phyloP scores from a whole-genome alignment of 1,140 invertebrate species.

The Neocloeon triangulifer region DNA sequence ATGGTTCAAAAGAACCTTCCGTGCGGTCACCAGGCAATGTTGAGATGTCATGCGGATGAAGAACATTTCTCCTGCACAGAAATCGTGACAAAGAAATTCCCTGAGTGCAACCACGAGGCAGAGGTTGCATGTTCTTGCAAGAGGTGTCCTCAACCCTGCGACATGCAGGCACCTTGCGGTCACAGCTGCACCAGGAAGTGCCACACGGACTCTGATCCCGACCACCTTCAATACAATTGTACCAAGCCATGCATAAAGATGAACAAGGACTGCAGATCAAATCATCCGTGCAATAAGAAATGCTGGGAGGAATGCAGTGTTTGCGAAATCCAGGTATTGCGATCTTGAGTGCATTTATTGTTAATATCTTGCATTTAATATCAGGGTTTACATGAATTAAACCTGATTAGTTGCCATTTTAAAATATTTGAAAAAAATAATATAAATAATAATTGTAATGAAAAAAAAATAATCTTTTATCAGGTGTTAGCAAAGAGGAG shows the following conservation, averaged over 20 bases:
- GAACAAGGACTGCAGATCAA: not conserved
- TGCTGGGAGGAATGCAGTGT: constrained; percentile 1
- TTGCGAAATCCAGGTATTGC: not conserved
- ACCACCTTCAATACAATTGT: constrained; percentile 1
- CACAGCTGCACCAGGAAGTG: constrained; percentile 1
- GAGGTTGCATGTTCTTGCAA: constrained; percentile 17
- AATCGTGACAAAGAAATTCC: constrained; percentile 16
- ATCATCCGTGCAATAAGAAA: not conserved
- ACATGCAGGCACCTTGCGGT: constrained; percentile 1
- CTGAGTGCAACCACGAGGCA: constrained; percentile 19
- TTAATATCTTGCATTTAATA: no score
- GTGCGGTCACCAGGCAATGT: constrained; percentile 20
- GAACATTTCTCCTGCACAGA: constrained; percentile 21
- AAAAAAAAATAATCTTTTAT: no score
- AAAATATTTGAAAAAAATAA: no score
- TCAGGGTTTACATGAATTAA: no score
- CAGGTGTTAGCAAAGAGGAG: no score
- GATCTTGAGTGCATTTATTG: no score
- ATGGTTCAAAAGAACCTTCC: no score
- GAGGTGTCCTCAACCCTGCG: constrained; percentile 1
- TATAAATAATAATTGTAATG: no score
- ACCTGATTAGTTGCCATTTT: no score
- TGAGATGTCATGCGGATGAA: constrained; percentile 18
- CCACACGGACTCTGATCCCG: constrained; percentile 1
- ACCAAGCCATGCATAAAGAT: not conserved